Conservation (phyloP, 2,797 vertebrate genomes). For the Eulemur rubriventer region DNA sequence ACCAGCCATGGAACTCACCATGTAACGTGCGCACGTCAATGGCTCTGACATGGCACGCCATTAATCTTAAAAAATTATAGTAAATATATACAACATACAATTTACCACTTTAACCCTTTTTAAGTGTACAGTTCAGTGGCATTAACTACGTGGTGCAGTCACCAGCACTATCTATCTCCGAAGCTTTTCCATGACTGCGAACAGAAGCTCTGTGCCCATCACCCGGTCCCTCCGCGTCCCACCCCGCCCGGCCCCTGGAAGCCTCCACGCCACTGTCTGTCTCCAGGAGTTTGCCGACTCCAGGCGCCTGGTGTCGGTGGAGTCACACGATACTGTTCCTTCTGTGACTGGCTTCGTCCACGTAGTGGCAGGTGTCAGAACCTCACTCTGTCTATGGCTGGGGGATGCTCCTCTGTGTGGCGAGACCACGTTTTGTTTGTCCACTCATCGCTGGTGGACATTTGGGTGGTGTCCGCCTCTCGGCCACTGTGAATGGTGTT, state of each 20-base stretch:
- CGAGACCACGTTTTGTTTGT: accelerated
- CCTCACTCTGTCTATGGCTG: neutral
- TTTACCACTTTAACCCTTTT: neutral
- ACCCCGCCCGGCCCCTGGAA: neutral
- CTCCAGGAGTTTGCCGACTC: accelerated
- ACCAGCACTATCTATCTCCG: neutral
- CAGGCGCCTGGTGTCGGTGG: accelerated
- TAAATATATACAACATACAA: neutral
- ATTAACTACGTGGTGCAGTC: accelerated
- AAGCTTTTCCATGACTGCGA: neutral
- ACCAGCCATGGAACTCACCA: no score
- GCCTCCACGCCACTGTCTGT: neutral
- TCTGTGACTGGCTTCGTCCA: accelerated
- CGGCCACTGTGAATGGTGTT: accelerated
- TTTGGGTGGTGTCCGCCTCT: accelerated
- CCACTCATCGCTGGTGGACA: accelerated
- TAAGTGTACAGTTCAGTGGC: no score
- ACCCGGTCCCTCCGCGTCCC: accelerated
- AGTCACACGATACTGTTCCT: accelerated
- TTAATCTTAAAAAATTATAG: neutral
- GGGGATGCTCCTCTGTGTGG: accelerated
- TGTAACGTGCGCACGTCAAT: neutral
- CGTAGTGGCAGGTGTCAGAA: accelerated
- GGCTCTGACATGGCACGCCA: neutral
- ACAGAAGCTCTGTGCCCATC: neutral